phyloP scores from a whole-genome alignment of 2,797 vertebrate genomes.

The Sphaeramia orbicularis region DNA sequence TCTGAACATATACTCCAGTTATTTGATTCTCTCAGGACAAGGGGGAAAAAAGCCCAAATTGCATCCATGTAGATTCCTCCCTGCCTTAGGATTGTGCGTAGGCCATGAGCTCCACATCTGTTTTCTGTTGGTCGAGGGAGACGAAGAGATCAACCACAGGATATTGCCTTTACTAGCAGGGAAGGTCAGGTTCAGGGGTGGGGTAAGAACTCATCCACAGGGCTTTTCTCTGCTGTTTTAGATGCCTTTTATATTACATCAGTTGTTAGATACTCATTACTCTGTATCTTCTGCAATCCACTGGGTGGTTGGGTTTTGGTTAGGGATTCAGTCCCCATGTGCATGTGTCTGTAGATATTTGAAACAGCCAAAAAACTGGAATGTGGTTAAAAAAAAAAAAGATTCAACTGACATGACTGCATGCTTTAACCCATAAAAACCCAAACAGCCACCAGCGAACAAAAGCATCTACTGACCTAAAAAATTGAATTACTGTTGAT shows the following conservation, averaged over 20 bases:
- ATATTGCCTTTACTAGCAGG: constrained; percentile 84
- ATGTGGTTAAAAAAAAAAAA: neutral
- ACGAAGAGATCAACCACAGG: constrained; percentile 86
- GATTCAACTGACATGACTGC: too few relatives aligned
- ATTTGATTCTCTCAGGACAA: constrained; percentile 8
- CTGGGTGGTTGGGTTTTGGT: constrained; percentile 31
- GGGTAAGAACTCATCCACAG: constrained; percentile 69
- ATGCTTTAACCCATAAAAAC: too few relatives aligned
- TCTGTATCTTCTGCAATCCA: constrained; percentile 33
- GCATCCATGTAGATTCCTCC: constrained; percentile 35
- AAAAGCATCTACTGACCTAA: too few relatives aligned
- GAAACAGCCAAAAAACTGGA: constrained; percentile 8
- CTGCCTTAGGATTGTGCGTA: constrained; percentile 45
- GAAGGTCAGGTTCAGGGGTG: constrained; percentile 75
- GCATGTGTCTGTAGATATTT: constrained; percentile 7
- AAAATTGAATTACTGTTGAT: too few relatives aligned
- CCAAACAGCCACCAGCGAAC: too few relatives aligned
- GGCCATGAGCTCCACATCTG: constrained; percentile 84
- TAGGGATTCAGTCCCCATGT: constrained; percentile 37
- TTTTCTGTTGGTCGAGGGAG: constrained; percentile 79
- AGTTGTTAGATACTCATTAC: constrained; percentile 61
- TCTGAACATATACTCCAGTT: constrained; percentile 3
- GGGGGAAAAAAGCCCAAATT: constrained; percentile 2
- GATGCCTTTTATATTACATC: constrained; percentile 68
- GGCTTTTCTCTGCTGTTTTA: constrained; percentile 65